Evolutionary conservation across 2,888 invertebrate genomes (phyloP), one percentile per base, ranked within the genome.

Genomic region (Vanessa cardui): DNA sequence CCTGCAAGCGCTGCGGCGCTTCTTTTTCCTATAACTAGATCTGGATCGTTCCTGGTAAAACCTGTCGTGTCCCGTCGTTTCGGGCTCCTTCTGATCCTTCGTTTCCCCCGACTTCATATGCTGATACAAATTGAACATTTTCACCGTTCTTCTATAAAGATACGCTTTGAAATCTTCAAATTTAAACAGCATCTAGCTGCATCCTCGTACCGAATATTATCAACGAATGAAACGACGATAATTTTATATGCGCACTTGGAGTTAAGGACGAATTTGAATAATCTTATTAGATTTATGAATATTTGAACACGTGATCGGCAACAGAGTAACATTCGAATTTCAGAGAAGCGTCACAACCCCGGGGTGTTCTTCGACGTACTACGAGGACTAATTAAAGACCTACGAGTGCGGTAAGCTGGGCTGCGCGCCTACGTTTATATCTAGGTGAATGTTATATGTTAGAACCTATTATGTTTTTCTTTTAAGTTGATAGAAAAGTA

Each of bases 81-180:
- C 94, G 0, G 93, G 84, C 74, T 89, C 93, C 72, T 87, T 94
- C 73, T 83, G 89, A 33, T 92, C 94, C 76, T 90, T 94, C 6
- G 90, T 92, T 18, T 94, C 93, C 31, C 90, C 93, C 64, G 94
- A 94, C 77, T 95, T 94, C 86, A 96, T 94, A 72, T 94, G 95
- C 78, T 96, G 95, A 78, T 96, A 96, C 70, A 97, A 87, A 78
- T 96, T 96, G 83, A 97, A 97, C 96, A 97, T 96, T 75, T 90
- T 93, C 15, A 70, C 75, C 20, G 68, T 9, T 33, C 39, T 31
- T 45, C 66, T 61, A n/a, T 1, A 39, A 5, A 66, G 58, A 33
- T 56, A 69, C 21, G 59, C 58, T 15, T 39, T 58, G 12, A 64
- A 69, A 31, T 58, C 58, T 44, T 64, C 64, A 12, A 66, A 60